phyloP scores from a whole-genome alignment of 2,113 vertebrate genomes.

The Suricata suricatta region DNA sequence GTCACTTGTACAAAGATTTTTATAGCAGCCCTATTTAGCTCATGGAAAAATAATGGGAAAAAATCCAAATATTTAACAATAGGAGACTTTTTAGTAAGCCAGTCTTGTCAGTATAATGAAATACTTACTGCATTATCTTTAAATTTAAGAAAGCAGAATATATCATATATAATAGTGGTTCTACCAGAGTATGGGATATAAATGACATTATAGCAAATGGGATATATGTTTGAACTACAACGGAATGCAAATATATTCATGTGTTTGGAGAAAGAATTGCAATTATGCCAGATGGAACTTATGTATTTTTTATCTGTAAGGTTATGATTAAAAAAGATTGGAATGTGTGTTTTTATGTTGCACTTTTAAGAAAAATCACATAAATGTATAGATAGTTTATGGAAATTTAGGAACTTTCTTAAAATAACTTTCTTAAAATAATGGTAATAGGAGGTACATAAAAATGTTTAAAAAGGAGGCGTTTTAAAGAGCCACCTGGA shows the following conservation, averaged over 20 bases:
- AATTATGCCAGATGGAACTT: background rate
- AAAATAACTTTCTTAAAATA: background rate
- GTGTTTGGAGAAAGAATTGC: background rate
- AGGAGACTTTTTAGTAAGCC: slow-evolving; percentile 35
- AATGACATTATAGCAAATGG: background rate
- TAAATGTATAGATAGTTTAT: background rate
- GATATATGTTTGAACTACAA: background rate
- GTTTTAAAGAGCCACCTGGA: background rate
- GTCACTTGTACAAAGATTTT: background rate
- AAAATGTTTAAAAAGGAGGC: background rate
- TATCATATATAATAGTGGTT: background rate
- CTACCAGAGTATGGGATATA: background rate
- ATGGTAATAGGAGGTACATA: background rate
- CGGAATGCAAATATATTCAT: background rate
- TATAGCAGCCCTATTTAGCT: background rate
- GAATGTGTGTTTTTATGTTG: background rate
- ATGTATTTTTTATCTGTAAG: background rate
- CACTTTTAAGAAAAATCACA: background rate
- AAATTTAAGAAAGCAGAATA: background rate
- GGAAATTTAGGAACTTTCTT: background rate
- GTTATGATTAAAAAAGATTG: background rate
- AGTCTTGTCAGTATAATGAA: background rate
- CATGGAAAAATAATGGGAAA: background rate
- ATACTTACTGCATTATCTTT: background rate
- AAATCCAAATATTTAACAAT: slow-evolving; percentile 50